phyloP scores from a whole-genome alignment of 1,140 invertebrate genomes.

The Trypoxylus dichotomus region DNA sequence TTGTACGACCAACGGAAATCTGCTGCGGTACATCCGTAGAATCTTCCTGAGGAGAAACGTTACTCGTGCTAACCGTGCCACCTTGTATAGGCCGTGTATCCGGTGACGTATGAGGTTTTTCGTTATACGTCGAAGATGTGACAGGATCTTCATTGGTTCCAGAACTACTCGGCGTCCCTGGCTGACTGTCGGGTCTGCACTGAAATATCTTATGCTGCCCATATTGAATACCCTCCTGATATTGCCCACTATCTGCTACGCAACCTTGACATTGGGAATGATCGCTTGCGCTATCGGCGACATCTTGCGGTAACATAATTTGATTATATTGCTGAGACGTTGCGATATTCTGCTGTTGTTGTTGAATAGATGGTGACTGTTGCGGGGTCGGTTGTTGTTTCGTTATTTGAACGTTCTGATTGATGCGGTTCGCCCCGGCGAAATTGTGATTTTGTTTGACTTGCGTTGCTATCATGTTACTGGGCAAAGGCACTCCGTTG shows the following conservation, averaged over 20 bases:
- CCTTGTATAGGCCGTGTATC: slow-evolving; percentile 73
- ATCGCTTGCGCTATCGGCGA: slow-evolving; percentile 59
- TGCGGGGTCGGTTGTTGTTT: not conserved
- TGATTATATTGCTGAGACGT: slow-evolving; percentile 39
- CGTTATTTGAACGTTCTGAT: slow-evolving; percentile 6
- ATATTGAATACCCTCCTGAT: slow-evolving; percentile 48
- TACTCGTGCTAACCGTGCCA: slow-evolving; percentile 73
- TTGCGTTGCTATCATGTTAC: slow-evolving; percentile 50
- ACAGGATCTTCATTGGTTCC: slow-evolving; percentile 64
- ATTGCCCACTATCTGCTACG: slow-evolving; percentile 45
- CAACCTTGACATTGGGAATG: slow-evolving; percentile 54
- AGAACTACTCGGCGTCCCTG: slow-evolving; percentile 59
- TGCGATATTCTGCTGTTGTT: slow-evolving; percentile 39
- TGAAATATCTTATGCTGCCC: slow-evolving; percentile 37
- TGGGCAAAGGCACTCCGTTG: slow-evolving; percentile 55
- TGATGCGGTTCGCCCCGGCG: not conserved
- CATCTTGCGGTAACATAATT: slow-evolving; percentile 48
- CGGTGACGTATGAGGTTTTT: slow-evolving; percentile 56
- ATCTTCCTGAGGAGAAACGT: slow-evolving; percentile 66
- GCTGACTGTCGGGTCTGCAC: slow-evolving; percentile 46
- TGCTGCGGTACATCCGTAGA: slow-evolving; percentile 45
- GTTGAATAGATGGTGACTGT: slow-evolving; percentile 14
- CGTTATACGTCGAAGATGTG: slow-evolving; percentile 70
- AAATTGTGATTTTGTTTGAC: slow-evolving; percentile 37
- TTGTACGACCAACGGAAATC: slow-evolving; percentile 22